Evolutionary conservation across 2,797 vertebrate genomes (phyloP).

Genomic region (Urophycis tenuis): DNA sequence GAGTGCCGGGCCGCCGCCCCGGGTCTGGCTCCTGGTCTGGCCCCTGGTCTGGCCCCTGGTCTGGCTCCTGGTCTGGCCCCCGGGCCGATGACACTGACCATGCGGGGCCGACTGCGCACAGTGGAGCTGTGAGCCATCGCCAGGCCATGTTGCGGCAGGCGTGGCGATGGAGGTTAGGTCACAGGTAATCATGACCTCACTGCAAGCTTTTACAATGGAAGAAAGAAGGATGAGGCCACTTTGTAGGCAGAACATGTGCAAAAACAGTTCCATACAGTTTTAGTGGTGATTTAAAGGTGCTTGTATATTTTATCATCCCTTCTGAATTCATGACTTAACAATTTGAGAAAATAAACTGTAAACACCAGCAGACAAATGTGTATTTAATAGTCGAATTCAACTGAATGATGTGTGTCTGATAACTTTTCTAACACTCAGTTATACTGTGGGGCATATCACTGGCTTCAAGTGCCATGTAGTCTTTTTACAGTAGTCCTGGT

Average conservation of each 20-base stretch:
- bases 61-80: constrained; percentile 40
- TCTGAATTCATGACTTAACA: neutral
- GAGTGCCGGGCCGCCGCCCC: constrained; percentile 71
- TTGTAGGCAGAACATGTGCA: neutral
- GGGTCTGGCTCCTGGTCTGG: constrained; percentile 23
- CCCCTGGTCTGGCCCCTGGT: constrained; percentile 43
- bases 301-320: neutral
- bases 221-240: neutral
- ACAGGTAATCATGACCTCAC: neutral
- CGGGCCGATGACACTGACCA: constrained; percentile 27
- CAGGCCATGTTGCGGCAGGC: neutral
- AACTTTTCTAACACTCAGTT: neutral
- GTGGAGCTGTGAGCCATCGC: constrained; percentile 70
- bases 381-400: neutral
- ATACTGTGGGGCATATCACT: neutral
- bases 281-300: neutral
- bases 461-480: neutral
- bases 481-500: neutral
- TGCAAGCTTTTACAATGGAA: neutral
- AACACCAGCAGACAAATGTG: neutral
- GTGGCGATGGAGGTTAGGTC: neutral
- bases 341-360: neutral
- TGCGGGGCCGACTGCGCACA: neutral
- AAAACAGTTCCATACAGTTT: neutral
- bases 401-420: neutral